phyloP scores from a whole-genome alignment of 1,140 invertebrate species.

The Cotesia glomerata region DNA sequence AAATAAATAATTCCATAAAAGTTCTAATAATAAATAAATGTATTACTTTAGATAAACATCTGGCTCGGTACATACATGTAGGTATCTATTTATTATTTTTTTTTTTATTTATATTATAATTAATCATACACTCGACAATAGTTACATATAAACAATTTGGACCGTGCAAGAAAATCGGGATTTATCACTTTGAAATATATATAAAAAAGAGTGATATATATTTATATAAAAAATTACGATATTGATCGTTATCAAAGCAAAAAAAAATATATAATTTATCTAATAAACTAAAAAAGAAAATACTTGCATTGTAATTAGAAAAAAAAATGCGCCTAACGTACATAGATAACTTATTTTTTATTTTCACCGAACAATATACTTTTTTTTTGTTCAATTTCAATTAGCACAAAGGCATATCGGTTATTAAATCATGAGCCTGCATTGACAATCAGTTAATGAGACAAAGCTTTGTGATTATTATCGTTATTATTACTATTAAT shows the following conservation, averaged over 20 bases:
- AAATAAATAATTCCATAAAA: conserved; percentile 9
- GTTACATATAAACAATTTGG: conserved; percentile 44
- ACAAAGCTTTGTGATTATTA: no score
- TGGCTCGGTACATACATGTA: conserved; percentile 44
- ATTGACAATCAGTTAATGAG: no score
- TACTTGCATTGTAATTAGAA: no score
- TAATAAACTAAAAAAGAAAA: no score
- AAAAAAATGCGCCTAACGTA: no score
- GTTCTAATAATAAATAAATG: conserved; percentile 47
- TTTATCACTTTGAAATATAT: conserved; percentile 30
- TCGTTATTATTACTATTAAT: no score
- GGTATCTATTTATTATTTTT: conserved; percentile 14
- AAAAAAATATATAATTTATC: not conserved
- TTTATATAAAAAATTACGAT: not conserved
- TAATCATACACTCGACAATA: conserved; percentile 37
- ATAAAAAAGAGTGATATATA: conserved; percentile 31
- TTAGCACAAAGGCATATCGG: no score
- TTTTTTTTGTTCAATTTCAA: no score
- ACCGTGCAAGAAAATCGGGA: conserved; percentile 27
- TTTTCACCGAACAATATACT: no score
- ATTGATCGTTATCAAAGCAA: not conserved
- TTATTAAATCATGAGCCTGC: no score
- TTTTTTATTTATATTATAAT: no score
- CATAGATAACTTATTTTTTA: no score
- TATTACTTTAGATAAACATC: conserved; percentile 43